These are phyloP conservation scores for Tetragonisca angustula DNA, from an alignment of 2,888 invertebrate genomes.

Conservation along the genomic window DNA sequence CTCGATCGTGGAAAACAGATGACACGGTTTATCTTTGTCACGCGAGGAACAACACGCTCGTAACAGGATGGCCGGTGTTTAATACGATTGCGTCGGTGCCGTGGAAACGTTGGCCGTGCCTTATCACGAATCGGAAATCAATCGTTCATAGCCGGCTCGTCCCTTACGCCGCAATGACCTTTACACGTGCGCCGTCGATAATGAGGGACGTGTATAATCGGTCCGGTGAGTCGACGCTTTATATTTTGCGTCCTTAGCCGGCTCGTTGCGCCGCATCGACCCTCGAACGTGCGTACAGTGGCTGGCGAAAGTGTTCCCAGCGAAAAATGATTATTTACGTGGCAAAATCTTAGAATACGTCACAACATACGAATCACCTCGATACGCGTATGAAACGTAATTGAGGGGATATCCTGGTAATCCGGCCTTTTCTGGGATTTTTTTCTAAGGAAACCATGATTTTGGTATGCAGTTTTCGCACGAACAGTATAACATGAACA, in stretches of 20 bases:
- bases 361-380: too few relatives aligned
- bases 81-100: constrained; percentile 24
- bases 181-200: constrained; percentile 11
- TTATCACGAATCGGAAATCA: constrained; percentile 54
- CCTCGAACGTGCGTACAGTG: constrained; percentile 8
- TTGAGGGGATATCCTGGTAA: too few relatives aligned
- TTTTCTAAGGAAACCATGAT: too few relatives aligned
- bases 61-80: constrained; percentile 5
- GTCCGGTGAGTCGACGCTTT: constrained; percentile 20
- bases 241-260: constrained; percentile 45
- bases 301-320: background rate
- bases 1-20: constrained; percentile 16
- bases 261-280: constrained; percentile 35
- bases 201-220: constrained; percentile 41
- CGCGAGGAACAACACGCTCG: constrained; percentile 14
- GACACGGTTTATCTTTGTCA: constrained; percentile 45
- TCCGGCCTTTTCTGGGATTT: too few relatives aligned
- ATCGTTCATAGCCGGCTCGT: constrained; percentile 39
- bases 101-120: constrained; percentile 21
- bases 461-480: too few relatives aligned
- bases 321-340: too few relatives aligned
- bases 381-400: too few relatives aligned
- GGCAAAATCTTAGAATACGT: too few relatives aligned
- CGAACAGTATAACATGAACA: too few relatives aligned
- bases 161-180: constrained; percentile 39